These are phyloP conservation scores for Cygnus buccinator DNA, from an alignment of 2,113 vertebrate species.

Conservation along the genomic window DNA sequence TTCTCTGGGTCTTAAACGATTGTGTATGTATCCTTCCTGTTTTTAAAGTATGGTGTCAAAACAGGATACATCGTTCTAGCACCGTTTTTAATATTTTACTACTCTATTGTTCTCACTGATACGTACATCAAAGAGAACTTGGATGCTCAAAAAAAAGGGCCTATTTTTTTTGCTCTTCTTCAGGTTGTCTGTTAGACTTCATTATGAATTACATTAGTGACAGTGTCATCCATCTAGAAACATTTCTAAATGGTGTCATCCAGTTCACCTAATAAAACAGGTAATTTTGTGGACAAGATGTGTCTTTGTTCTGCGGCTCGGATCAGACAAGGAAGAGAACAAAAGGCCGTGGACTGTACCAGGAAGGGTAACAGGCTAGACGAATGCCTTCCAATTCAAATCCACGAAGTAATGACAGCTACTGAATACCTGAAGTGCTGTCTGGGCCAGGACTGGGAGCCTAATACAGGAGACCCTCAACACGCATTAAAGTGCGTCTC, in stretches of 20 bases:
- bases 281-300: accelerated
- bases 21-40: not conserved
- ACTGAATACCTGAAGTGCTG: not conserved
- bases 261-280: not conserved
- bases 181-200: not conserved
- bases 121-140: not conserved
- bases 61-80: not conserved
- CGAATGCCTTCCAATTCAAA: not conserved
- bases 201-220: not conserved
- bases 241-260: not conserved
- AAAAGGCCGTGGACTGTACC: not conserved
- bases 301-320: not conserved
- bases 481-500: not conserved
- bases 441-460: not conserved
- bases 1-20: not conserved
- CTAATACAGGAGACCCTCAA: not conserved
- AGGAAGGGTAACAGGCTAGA: not conserved
- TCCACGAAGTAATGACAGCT: not conserved
- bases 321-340: not conserved
- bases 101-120: not conserved
- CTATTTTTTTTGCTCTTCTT: not conserved
- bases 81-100: not conserved
- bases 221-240: not conserved
- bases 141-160: not conserved
- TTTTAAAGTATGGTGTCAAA: not conserved